Evolutionary conservation across 2,797 vertebrate species (phyloP).

Genomic region (Fistularia tabacaria): DNA sequence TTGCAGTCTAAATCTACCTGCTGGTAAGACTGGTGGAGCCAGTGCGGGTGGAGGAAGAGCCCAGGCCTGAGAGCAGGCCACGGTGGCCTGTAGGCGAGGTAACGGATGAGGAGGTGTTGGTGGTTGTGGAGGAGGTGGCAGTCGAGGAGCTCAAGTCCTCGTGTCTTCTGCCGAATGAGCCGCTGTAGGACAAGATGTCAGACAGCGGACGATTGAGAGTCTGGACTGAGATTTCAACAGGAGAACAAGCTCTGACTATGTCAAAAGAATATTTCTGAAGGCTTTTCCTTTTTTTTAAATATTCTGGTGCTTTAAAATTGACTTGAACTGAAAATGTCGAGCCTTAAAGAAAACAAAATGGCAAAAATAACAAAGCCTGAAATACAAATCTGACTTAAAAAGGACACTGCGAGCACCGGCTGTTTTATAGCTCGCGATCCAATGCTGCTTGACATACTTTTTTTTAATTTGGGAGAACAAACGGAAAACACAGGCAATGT

Average conservation of each 20-base stretch:
- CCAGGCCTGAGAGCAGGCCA: conserved; percentile 81
- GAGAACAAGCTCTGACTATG: too few species aligned
- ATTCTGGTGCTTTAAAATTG: not conserved
- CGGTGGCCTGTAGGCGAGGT: conserved; percentile 93
- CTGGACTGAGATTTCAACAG: too few species aligned
- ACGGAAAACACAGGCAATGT: too few species aligned
- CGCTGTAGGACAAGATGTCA: conserved; percentile 62
- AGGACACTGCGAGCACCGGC: too few species aligned
- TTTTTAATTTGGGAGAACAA: too few species aligned
- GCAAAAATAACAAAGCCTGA: not conserved
- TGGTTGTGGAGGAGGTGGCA: conserved; percentile 78
- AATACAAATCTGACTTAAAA: not conserved
- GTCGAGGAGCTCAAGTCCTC: conserved; percentile 88
- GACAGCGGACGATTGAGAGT: not conserved
- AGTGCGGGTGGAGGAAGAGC: conserved; percentile 81
- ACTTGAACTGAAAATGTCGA: not conserved
- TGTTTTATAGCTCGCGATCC: too few species aligned
- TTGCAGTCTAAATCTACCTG: conserved; percentile 73
- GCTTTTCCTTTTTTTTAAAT: too few species aligned
- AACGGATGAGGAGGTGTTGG: conserved; percentile 85
- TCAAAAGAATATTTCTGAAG: too few species aligned
- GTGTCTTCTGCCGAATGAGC: conserved; percentile 92
- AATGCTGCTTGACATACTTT: too few species aligned
- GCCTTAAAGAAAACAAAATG: not conserved
- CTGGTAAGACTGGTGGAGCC: conserved; percentile 87